A percentile compares a stretch with the other conserved stretches of the same genome.
Evolutionary conservation across 2,797 vertebrate species (phyloP).

Genomic region (Enteromius argenteus): DNA sequence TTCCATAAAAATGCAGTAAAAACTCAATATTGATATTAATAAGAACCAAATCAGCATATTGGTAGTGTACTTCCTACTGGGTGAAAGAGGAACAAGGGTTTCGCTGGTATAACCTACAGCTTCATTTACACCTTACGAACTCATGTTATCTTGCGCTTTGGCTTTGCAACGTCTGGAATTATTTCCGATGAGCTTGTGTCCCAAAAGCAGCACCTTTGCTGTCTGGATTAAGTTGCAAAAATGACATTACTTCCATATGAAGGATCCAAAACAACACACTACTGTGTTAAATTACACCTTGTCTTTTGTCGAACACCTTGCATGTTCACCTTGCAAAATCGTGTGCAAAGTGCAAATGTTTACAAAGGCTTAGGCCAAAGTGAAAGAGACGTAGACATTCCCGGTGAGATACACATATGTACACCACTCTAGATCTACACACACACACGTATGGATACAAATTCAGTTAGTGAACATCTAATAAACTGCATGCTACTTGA

Average conservation of each 20-base stretch:
- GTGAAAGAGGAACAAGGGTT: slow-evolving; percentile 18
- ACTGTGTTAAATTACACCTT: slow-evolving; percentile 21
- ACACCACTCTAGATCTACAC: neutral
- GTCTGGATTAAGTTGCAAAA: slow-evolving; percentile 15
- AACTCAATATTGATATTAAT: neutral
- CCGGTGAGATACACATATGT: neutral
- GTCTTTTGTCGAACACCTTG: neutral
- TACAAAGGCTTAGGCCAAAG: neutral
- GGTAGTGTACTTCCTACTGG: neutral
- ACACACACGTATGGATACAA: neutral
- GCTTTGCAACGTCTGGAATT: neutral
- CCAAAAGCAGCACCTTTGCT: neutral
- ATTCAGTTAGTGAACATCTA: neutral
- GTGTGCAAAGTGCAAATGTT: slow-evolving; percentile 23
- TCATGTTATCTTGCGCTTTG: slow-evolving; percentile 39
- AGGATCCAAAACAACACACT: slow-evolving; percentile 20
- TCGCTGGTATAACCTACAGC: neutral
- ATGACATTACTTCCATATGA: slow-evolving; percentile 13
- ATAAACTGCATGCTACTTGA: slow-evolving; percentile 35
- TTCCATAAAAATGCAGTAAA: too few relatives aligned
- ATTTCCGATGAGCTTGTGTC: neutral
- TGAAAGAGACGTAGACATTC: neutral
- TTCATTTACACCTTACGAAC: slow-evolving; percentile 58
- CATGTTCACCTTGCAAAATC: neutral
- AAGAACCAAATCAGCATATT: neutral